These are phyloP conservation scores for Pristionchus maxplancki DNA, from an alignment of 2,888 invertebrate genomes.

Conservation along the genomic window DNA sequence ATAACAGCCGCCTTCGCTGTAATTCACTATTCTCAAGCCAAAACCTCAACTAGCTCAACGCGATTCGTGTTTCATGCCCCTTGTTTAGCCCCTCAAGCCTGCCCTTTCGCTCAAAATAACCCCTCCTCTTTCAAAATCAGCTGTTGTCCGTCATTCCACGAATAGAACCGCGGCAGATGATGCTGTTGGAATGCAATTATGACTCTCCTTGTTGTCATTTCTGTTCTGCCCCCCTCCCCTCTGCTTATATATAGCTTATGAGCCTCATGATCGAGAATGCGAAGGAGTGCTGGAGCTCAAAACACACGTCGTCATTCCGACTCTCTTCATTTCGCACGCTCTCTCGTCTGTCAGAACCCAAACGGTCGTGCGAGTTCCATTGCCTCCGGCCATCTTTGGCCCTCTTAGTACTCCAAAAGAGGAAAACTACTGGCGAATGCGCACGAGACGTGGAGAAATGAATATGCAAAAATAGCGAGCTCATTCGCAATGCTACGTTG, in stretches of 20 bases:
- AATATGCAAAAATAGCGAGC: not conserved
- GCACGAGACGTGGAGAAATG: not conserved
- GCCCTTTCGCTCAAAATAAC: not conserved
- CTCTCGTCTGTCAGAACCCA: not conserved
- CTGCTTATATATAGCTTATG: not conserved
- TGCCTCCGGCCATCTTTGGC: not conserved
- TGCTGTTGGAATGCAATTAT: not conserved
- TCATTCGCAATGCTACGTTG: not conserved
- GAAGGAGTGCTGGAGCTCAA: not conserved
- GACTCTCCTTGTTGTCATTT: not conserved
- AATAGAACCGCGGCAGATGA: not conserved
- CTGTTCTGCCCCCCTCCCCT: not conserved
- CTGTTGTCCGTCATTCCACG: not conserved
- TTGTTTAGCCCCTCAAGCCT: too few relatives aligned
- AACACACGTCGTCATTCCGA: not conserved
- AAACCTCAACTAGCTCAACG: not conserved
- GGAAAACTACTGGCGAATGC: not conserved
- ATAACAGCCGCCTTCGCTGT: not conserved
- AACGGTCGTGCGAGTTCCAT: not conserved
- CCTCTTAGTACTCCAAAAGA: not conserved
- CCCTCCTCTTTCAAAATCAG: not conserved
- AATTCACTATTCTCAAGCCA: not conserved
- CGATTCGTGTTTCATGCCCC: not conserved
- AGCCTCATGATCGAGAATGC: not conserved
- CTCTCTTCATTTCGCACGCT: not conserved